phyloP scores from a whole-genome alignment of 2,888 invertebrate genomes.

The Caenorhabditis imperialis region DNA sequence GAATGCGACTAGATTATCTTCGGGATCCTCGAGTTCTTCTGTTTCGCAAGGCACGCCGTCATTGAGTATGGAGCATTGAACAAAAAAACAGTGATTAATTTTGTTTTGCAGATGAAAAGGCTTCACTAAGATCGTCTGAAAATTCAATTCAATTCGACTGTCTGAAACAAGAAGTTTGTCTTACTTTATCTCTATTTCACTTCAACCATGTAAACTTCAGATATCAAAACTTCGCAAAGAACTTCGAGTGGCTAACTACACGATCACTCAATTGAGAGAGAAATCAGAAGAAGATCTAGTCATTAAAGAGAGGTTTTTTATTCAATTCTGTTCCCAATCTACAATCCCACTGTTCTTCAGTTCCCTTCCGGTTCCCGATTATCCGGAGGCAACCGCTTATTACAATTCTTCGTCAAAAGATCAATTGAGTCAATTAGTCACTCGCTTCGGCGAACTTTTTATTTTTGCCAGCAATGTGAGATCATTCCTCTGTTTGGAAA shows the following conservation, averaged over 20 bases:
- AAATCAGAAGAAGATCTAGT: slow-evolving; percentile 45
- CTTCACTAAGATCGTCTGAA: slow-evolving; percentile 32
- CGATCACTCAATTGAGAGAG: slow-evolving; percentile 49
- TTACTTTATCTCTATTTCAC: neutral
- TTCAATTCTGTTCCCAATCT: neutral
- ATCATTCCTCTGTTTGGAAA: slow-evolving; percentile 5
- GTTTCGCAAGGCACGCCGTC: slow-evolving; percentile 48
- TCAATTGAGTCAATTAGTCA: slow-evolving; percentile 51
- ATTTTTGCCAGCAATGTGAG: slow-evolving; percentile 52
- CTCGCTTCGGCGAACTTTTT: slow-evolving; percentile 53
- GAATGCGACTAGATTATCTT: slow-evolving; percentile 31
- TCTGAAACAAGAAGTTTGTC: slow-evolving; percentile 45
- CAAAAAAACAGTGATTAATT: neutral
- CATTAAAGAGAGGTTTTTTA: slow-evolving; percentile 39
- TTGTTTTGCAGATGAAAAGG: slow-evolving; percentile 44
- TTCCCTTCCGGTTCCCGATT: slow-evolving; percentile 63
- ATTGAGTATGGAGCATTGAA: slow-evolving; percentile 27
- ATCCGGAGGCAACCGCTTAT: slow-evolving; percentile 66
- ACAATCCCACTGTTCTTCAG: slow-evolving; percentile 18
- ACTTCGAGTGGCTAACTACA: slow-evolving; percentile 49
- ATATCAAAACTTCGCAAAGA: slow-evolving; percentile 55
- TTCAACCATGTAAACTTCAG: slow-evolving; percentile 17
- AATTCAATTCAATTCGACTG: slow-evolving; percentile 38
- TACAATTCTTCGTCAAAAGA: slow-evolving; percentile 65
- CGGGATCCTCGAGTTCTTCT: slow-evolving; percentile 39